These are phyloP conservation scores for Hyla sarda DNA, from an alignment of 2,113 vertebrate genomes.

Conservation along the genomic window DNA sequence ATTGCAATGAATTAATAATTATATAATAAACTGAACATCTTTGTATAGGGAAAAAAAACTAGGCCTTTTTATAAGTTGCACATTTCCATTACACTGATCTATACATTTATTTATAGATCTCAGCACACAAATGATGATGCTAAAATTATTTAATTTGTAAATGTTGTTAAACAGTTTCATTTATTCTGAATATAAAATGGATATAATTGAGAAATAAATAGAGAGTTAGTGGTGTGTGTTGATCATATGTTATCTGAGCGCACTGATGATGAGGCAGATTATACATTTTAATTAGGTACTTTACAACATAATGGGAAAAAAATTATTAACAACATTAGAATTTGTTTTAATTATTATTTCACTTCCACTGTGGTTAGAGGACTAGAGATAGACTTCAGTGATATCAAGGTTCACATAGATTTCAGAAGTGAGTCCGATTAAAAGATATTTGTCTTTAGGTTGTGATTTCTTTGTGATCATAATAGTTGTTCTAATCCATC, in stretches of 20 bases:
- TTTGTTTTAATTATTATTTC: slow-evolving; percentile 15
- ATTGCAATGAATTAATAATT: background rate
- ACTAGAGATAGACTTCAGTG: background rate
- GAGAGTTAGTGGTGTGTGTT: slow-evolving; percentile 28
- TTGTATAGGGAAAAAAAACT: background rate
- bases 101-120: background rate
- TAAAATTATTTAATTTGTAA: background rate
- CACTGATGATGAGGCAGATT: slow-evolving; percentile 36
- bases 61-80: background rate
- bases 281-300: slow-evolving; percentile 44
- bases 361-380: background rate
- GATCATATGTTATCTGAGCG: slow-evolving; percentile 9
- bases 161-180: background rate
- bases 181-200: slow-evolving; percentile 1
- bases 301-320: slow-evolving; percentile 29
- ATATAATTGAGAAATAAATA: slow-evolving; percentile 42
- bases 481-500: background rate
- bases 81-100: background rate
- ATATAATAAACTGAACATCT: background rate
- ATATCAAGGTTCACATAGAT: background rate
- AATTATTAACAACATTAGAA: slow-evolving; percentile 5
- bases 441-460: background rate
- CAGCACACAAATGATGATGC: background rate
- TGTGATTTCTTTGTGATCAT: background rate
- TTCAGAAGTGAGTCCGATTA: background rate